Base-by-base conservation (phyloP, 1,140 invertebrate species). In the Neoseiulus cucumeris region DNA sequence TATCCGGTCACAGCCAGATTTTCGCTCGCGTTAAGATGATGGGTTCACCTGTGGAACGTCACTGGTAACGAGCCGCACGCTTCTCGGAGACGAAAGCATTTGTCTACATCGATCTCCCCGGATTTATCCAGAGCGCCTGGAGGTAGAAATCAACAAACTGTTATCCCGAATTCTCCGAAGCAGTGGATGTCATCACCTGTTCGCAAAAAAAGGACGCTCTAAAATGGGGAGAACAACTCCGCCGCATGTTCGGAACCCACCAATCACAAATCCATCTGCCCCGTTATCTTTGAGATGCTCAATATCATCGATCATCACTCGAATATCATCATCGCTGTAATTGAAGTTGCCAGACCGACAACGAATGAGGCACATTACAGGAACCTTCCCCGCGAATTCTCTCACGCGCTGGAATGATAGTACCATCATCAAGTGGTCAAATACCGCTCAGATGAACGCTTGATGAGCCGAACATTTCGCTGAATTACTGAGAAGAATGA, bases 1-100 rank as follows among this genome's bases (percentile, higher is more conserved):
- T 47, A 4, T 47, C 14, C 4, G 4, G 18, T 28, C 18, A 14
- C 45, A 4, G 45, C 18, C 45, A 20, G 18, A 47, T 5, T 20
- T 5, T 12, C 42, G 28, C 28, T 22, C 28, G 9, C 17, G n/a
- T 59, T 17, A 29, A 29, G 22, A 59, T 0, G 17, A 59, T 25
- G 25, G 33, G 22, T 59, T 59, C 22, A 59, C 51, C 51, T 59
- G 22, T 59, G 51, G 51, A 59, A 59, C 2, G 51, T 59, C 25
- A 59, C 51, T 29, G 51, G 51, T 17, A 59, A 20, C 33, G 25
- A 25, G 25, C 51, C 51, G 51, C 51, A 59, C 4, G 22, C 22
- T 33, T 12, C 14, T 17, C 51, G 51, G 14, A 59, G 33, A 17
- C 33, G 14, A 17, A n/a, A 5, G 22, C 51, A 59, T 1, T 14